Evolutionary conservation across 2,888 invertebrate species (phyloP).

Genomic region (Tinea trinotella): DNA sequence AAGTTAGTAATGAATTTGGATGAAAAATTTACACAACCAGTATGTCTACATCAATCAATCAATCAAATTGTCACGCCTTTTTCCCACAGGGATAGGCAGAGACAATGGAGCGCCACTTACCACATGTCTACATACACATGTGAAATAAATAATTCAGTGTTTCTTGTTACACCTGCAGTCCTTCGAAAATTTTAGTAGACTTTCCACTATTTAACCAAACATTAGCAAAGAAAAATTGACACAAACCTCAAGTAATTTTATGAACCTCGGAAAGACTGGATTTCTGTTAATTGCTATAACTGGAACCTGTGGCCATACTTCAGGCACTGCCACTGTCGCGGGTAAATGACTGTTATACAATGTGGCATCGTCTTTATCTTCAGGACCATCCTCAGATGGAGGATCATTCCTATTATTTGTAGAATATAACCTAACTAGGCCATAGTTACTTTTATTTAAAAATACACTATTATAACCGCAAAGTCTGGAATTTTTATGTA

Average conservation of each 20-base stretch:
- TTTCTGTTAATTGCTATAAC: conserved; percentile 94
- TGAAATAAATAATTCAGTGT: neutral
- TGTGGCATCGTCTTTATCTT: conserved; percentile 53
- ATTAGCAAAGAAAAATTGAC: neutral
- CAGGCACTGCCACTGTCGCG: conserved; percentile 94
- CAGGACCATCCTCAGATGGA: conserved; percentile 49
- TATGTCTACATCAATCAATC: too few species aligned
- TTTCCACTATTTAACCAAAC: too few species aligned
- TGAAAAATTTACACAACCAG: too few species aligned
- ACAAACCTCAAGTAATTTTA: conserved; percentile 93
- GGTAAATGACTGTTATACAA: conserved; percentile 76
- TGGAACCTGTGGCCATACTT: conserved; percentile 96
- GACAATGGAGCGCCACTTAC: too few species aligned
- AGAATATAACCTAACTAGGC: conserved; percentile 2
- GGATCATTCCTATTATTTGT: conserved; percentile 45
- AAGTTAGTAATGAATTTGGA: neutral
- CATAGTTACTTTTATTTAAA: neutral
- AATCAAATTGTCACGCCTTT: too few species aligned
- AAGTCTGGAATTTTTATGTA: neutral
- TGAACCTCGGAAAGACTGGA: conserved; percentile 98
- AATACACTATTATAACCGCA: neutral
- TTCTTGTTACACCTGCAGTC: neutral
- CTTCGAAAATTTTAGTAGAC: too few species aligned
- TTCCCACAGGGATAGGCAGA: too few species aligned
- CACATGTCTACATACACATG: neutral